Percentiles rank a stretch among this genome's conserved stretches.
Evolutionary conservation across 2,888 invertebrate genomes (phyloP).

Genomic region (Lepidocyrtinus sp.): DNA sequence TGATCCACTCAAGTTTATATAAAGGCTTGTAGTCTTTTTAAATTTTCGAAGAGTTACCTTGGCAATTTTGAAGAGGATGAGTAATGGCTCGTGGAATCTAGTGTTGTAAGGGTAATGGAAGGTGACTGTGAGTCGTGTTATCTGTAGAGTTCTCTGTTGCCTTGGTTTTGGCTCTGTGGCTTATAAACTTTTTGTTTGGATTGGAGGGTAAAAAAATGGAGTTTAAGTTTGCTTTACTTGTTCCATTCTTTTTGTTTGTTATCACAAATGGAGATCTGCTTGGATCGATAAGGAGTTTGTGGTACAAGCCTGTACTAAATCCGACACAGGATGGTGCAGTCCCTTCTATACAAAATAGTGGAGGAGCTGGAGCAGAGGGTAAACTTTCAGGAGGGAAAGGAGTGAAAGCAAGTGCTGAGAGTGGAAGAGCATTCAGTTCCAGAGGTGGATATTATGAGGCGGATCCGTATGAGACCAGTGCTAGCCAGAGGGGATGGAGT

Average conservation of each 20-base stretch:
- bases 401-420: background rate
- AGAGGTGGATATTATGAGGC: background rate
- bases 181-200: no score
- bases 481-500: slow-evolving; percentile 19
- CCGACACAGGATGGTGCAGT: background rate
- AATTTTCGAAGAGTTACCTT: background rate
- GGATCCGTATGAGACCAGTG: background rate
- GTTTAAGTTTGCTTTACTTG: background rate
- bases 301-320: background rate
- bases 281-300: background rate
- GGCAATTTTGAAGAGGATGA: background rate
- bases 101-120: background rate
- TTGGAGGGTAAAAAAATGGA: background rate
- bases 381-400: background rate
- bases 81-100: background rate
- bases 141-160: background rate
- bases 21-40: slow-evolving; percentile 13
- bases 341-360: no score
- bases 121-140: background rate
- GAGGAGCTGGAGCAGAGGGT: no score
- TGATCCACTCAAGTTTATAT: slow-evolving; percentile 19
- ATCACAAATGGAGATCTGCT: slow-evolving; percentile 10
- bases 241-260: background rate
- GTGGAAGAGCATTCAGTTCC: background rate
- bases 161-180: no score